Percentiles rank a stretch among this genome's conserved stretches.
Conservation (phyloP, 2,888 invertebrate genomes). For the Tetragonula carbonaria region DNA sequence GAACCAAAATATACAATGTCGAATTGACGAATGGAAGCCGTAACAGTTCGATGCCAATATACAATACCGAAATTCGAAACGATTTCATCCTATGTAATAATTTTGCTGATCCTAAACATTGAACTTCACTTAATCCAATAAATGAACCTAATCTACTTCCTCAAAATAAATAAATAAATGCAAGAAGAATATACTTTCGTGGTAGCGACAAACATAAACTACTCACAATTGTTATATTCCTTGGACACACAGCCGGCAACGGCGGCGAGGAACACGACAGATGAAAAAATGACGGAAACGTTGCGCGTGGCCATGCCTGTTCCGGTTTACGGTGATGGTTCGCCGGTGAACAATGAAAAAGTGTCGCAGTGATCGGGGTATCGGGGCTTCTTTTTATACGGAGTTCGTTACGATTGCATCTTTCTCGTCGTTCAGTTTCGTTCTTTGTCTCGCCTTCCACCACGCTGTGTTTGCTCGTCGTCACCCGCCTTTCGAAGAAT, state of each 20-base stretch:
- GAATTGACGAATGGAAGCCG: background rate
- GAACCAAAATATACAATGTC: background rate
- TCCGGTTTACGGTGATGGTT: conserved; percentile 60
- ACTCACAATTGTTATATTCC: conserved; percentile 79
- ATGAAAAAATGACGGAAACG: conserved; percentile 11
- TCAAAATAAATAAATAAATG: background rate
- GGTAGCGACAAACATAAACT: conserved; percentile 22
- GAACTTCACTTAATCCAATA: background rate
- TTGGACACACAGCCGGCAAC: conserved; percentile 52
- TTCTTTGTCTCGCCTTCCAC: conserved; percentile 56
- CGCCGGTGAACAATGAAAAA: conserved; percentile 75
- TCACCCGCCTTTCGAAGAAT: background rate
- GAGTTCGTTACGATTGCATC: conserved; percentile 51
- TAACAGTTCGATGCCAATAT: background rate
- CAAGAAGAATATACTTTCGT: background rate
- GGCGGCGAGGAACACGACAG: conserved; percentile 40
- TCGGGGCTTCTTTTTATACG: conserved; percentile 80
- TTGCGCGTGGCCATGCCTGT: conserved; percentile 34
- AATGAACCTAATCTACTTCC: background rate
- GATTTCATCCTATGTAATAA: background rate
- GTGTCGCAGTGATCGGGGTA: conserved; percentile 71
- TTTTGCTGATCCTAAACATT: background rate
- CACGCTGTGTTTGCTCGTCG: conserved; percentile 12
- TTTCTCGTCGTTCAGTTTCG: conserved; percentile 54
- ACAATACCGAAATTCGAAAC: background rate